phyloP scores from a whole-genome alignment of 2,888 invertebrate species.

The Bruchidius siliquastri region DNA sequence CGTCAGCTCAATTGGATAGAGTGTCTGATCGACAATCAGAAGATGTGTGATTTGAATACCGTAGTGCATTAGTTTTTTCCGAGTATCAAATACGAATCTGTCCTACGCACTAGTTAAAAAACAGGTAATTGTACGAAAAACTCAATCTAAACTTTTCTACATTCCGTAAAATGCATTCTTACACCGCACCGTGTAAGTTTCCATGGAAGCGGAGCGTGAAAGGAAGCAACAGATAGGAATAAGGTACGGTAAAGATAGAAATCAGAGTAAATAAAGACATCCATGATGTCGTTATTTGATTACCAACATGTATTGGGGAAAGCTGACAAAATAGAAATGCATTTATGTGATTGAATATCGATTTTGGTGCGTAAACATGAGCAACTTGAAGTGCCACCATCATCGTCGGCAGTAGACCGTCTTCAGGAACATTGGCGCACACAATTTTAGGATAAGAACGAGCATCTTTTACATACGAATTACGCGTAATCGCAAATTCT shows the following conservation, averaged over 20 bases:
- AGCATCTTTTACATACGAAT: too few species aligned
- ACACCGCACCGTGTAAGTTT: neutral
- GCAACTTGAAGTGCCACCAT: slow-evolving; percentile 22
- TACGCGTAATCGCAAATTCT: too few species aligned
- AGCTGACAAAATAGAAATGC: slow-evolving; percentile 35
- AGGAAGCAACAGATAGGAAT: slow-evolving; percentile 10
- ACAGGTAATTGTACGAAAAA: too few species aligned
- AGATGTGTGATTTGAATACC: too few species aligned
- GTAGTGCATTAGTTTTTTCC: too few species aligned
- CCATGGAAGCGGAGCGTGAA: neutral
- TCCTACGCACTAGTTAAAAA: too few species aligned
- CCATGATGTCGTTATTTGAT: slow-evolving; percentile 32
- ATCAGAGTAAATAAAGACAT: slow-evolving; percentile 27
- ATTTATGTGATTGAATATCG: slow-evolving; percentile 44
- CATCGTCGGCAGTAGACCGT: neutral
- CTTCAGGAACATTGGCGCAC: neutral
- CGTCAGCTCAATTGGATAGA: too few species aligned
- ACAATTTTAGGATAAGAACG: too few species aligned
- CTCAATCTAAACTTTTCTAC: neutral
- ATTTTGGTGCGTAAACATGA: slow-evolving; percentile 39
- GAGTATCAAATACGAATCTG: too few species aligned
- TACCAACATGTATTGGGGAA: slow-evolving; percentile 30
- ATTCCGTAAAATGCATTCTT: too few species aligned
- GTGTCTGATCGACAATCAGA: too few species aligned
- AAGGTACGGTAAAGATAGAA: slow-evolving; percentile 4